Evolutionary conservation across 2,888 invertebrate genomes (phyloP).

Genomic region (Diploptera punctata): DNA sequence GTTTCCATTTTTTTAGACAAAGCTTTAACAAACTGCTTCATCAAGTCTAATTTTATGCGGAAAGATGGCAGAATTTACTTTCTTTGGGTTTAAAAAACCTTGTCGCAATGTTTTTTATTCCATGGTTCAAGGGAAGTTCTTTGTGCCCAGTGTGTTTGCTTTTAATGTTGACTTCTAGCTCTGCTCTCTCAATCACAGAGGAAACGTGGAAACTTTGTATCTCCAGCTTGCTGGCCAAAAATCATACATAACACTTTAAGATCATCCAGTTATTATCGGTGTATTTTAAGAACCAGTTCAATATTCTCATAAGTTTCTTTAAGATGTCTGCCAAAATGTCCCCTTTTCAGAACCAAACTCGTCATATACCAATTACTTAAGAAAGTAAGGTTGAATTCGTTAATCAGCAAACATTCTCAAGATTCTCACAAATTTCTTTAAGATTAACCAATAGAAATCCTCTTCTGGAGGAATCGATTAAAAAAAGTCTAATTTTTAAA

Average conservation of each 20-base stretch:
- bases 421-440: too few relatives aligned
- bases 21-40: too few relatives aligned
- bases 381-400: not conserved
- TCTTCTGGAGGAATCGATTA: too few relatives aligned
- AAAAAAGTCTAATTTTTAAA: too few relatives aligned
- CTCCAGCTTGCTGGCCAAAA: conserved; percentile 8
- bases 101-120: not conserved
- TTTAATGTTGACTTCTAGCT: conserved; percentile 5
- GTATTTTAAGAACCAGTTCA: not conserved
- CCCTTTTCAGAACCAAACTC: too few relatives aligned
- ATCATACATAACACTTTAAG: not conserved
- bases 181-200: conserved; percentile 19
- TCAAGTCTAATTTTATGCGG: not conserved
- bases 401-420: not conserved
- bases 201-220: conserved; percentile 22
- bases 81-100: not conserved
- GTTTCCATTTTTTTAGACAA: too few relatives aligned
- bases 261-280: conserved; percentile 16
- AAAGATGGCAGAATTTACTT: conserved; percentile 2
- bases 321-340: too few relatives aligned
- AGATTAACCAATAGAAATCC: not conserved
- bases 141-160: conserved; percentile 2
- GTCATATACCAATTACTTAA: not conserved
- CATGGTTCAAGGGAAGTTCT: not conserved
- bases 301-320: not conserved